Percentiles rank a stretch among this genome's conserved stretches.
These are phyloP conservation scores for Gymnoscelis rufifasciata DNA, from an alignment of 2,888 invertebrate genomes.

Conservation along the genomic window DNA sequence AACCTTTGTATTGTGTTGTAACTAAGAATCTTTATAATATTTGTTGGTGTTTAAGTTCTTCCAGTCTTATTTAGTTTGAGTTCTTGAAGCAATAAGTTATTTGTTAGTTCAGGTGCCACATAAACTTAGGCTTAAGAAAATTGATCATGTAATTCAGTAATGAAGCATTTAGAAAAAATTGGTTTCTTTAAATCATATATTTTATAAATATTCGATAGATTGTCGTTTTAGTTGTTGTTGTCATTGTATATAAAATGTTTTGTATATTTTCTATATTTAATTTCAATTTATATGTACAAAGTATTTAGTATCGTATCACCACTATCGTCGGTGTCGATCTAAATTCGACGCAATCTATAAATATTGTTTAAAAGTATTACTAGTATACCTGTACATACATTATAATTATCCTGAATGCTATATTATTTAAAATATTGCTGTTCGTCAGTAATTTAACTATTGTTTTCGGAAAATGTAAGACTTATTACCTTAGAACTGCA, in stretches of 20 bases:
- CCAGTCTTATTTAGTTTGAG: slow-evolving; percentile 46
- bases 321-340: slow-evolving; percentile 52
- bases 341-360: slow-evolving; percentile 62
- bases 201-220: slow-evolving; percentile 41
- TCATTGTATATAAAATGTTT: slow-evolving; percentile 72
- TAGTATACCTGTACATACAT: slow-evolving; percentile 74
- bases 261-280: slow-evolving; percentile 74
- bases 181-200: slow-evolving; percentile 50
- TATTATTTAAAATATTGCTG: slow-evolving; percentile 46
- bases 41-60: slow-evolving; percentile 51
- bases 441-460: slow-evolving; percentile 22
- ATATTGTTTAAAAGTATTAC: slow-evolving; percentile 78
- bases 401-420: slow-evolving; percentile 55
- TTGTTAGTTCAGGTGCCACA: slow-evolving; percentile 51
- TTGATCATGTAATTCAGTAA: slow-evolving; percentile 11
- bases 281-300: slow-evolving; percentile 73
- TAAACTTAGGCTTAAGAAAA: slow-evolving; percentile 45
- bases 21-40: slow-evolving; percentile 33
- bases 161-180: slow-evolving; percentile 30
- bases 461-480: slow-evolving; percentile 3
- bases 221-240: slow-evolving; percentile 68
- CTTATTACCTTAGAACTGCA: neutral
- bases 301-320: slow-evolving; percentile 60
- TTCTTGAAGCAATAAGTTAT: slow-evolving; percentile 47
- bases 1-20: slow-evolving; percentile 10